Conservation (phyloP, 1,140 invertebrate genomes). For the Bombus waltoni region DNA sequence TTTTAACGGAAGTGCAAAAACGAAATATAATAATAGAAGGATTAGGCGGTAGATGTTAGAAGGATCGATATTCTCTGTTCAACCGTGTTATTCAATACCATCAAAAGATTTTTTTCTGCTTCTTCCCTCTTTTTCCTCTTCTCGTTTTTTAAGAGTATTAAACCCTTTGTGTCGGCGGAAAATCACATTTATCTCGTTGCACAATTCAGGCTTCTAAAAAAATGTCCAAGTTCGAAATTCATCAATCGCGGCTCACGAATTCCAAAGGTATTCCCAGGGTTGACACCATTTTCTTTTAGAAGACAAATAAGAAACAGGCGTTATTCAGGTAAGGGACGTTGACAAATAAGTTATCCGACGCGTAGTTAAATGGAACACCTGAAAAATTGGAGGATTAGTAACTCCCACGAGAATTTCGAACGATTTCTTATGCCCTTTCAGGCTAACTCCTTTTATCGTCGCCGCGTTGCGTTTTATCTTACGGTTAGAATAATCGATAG, state of each 20-base stretch:
- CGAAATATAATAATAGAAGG: neutral
- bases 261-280: conserved; percentile 41
- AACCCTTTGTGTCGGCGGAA: conserved; percentile 65
- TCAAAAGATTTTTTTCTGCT: conserved; percentile 33
- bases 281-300: conserved; percentile 48
- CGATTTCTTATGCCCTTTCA: conserved; percentile 22
- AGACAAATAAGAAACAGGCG: conserved; percentile 36
- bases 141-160: conserved; percentile 1
- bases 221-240: conserved; percentile 53
- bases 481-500: too few relatives aligned
- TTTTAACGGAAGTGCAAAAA: neutral
- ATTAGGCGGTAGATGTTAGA: conserved; percentile 6
- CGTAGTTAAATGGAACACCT: conserved; percentile 61
- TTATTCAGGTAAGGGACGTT: conserved; percentile 74
- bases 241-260: conserved; percentile 58
- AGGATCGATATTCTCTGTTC: neutral
- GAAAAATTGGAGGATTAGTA: conserved; percentile 76
- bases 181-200: conserved; percentile 61
- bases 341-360: conserved; percentile 70
- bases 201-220: conserved; percentile 16
- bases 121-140: neutral
- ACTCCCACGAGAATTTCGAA: conserved; percentile 31
- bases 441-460: neutral
- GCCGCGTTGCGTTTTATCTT: too few relatives aligned
- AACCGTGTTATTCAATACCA: conserved; percentile 23